phyloP scores from a whole-genome alignment of 2,888 invertebrate genomes.

The Linyphia triangularis region DNA sequence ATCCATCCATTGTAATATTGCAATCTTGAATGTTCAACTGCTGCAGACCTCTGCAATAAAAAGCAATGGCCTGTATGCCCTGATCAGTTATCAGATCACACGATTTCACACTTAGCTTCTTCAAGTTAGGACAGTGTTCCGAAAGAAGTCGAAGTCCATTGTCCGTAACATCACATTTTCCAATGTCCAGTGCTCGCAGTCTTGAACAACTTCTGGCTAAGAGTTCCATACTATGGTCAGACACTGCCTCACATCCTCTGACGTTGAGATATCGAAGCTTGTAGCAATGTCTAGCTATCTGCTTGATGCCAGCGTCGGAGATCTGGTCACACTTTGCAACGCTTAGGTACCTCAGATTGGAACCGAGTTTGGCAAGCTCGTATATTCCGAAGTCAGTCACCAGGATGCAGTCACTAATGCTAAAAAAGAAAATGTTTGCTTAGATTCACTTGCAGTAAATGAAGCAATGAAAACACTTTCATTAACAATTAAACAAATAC shows the following conservation, averaged over 20 bases:
- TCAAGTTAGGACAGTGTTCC: constrained; percentile 89
- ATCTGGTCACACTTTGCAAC: constrained; percentile 95
- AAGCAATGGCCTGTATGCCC: constrained; percentile 92
- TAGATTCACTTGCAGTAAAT: too few species aligned
- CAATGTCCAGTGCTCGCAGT: constrained; percentile 91
- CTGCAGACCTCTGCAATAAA: constrained; percentile 92
- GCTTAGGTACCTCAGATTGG: constrained; percentile 93
- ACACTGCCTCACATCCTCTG: constrained; percentile 94
- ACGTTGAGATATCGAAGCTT: constrained; percentile 92
- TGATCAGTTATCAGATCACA: constrained; percentile 94
- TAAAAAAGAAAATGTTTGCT: constrained; percentile 26
- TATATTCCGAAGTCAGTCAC: constrained; percentile 92
- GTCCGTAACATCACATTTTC: constrained; percentile 96
- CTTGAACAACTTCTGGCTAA: constrained; percentile 91
- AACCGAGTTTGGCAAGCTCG: constrained; percentile 91
- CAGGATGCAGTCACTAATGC: constrained; percentile 89
- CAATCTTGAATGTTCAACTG: constrained; percentile 96
- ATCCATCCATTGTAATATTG: constrained; percentile 92
- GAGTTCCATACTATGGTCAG: constrained; percentile 94
- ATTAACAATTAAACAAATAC: too few species aligned
- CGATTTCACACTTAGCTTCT: constrained; percentile 82
- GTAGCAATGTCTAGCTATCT: constrained; percentile 91
- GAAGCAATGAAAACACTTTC: too few species aligned
- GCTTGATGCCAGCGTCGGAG: constrained; percentile 90
- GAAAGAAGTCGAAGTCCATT: constrained; percentile 83